Evolutionary conservation across 2,113 vertebrate species (phyloP), one percentile per base, ranked within the genome.

Genomic region (Boulengeromyrus knoepffleri): DNA sequence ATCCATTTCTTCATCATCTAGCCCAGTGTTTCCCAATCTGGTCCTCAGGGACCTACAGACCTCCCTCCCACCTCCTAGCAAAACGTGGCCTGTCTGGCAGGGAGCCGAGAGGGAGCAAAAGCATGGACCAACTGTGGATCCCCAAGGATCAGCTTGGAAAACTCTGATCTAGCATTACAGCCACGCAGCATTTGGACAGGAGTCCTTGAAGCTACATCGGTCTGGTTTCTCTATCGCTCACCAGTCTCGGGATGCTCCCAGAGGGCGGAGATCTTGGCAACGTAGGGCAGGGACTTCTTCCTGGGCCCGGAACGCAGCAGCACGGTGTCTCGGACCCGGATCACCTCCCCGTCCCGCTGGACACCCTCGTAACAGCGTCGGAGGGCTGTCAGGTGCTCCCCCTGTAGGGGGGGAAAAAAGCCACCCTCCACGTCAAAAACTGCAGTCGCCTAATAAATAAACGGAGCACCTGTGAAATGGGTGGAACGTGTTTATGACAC

Each of bases 211-310:
- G 62, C n/a, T 70, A 70, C 27, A 31, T 3, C 3, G 1, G 10
- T 31, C 10, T 19, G 10, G 3, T 31, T 70, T 13, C n/a, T 70
- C 62, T 27, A 13, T 31, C 56, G 27, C 90, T 89, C 95, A 99
- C 99, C 99, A 95, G 98, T 98, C 93, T 99, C 98, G 9, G 98
- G 98, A 91, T 99, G 98, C 91, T 99, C 98, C 99, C 99, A 99
- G 91, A 99, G 96, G 0, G 98, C 97, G 0, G 99, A 99, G 93
- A 99, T 99, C 95, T 99, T 99, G 80, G 99, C 99, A 47, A 99
- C 98, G 0, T 99, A 99, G 0, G 99, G 99, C 93, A 98, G 97
- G 3, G 98, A 98, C 10, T 99, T 99, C 96, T 99, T 99, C 88
- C 98, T 96, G 21, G 98, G 99, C 83, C 98, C 98, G 0, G 99